A percentile compares a stretch with the other conserved stretches of the same genome.
These are phyloP conservation scores for Herminia tarsipennalis DNA, from an alignment of 2,888 invertebrate genomes.

Conservation along the genomic window DNA sequence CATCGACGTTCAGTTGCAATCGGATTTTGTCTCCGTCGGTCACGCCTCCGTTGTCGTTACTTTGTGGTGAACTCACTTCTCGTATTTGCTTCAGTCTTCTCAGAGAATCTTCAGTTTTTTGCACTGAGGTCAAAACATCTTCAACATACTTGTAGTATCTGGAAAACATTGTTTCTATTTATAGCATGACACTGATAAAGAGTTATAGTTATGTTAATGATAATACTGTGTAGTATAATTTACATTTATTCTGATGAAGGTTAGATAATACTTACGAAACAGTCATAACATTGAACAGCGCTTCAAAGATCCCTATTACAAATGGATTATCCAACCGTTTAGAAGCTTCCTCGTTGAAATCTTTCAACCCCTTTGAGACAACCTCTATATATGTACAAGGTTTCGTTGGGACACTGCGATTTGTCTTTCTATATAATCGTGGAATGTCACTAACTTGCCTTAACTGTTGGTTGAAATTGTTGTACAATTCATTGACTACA, in stretches of 20 bases:
- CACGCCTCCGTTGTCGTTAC: slow-evolving; percentile 85
- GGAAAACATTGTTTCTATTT: slow-evolving; percentile 36
- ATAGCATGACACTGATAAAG: slow-evolving; percentile 21
- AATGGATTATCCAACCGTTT: slow-evolving; percentile 66
- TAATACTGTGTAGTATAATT: neutral
- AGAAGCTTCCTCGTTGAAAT: slow-evolving; percentile 83
- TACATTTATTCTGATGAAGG: neutral
- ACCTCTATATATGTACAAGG: slow-evolving; percentile 92
- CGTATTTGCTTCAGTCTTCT: slow-evolving; percentile 94
- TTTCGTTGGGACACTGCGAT: slow-evolving; percentile 93
- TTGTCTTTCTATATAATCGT: slow-evolving; percentile 95
- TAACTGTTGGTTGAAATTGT: slow-evolving; percentile 85
- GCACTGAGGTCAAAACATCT: slow-evolving; percentile 96
- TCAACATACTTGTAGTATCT: slow-evolving; percentile 91
- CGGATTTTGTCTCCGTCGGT: slow-evolving; percentile 98
- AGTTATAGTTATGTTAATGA: slow-evolving; percentile 7
- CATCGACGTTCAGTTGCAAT: slow-evolving; percentile 94
- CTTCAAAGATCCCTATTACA: slow-evolving; percentile 64
- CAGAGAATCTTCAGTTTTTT: slow-evolving; percentile 97
- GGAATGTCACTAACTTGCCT: slow-evolving; percentile 97
- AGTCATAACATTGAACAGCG: slow-evolving; percentile 81
- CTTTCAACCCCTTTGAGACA: slow-evolving; percentile 85
- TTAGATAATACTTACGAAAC: slow-evolving; percentile 78
- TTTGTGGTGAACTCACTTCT: slow-evolving; percentile 81
- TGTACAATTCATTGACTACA: slow-evolving; percentile 73